Evolutionary conservation across 2,888 invertebrate genomes (phyloP).

Genomic region (Cremastinae sp.): DNA sequence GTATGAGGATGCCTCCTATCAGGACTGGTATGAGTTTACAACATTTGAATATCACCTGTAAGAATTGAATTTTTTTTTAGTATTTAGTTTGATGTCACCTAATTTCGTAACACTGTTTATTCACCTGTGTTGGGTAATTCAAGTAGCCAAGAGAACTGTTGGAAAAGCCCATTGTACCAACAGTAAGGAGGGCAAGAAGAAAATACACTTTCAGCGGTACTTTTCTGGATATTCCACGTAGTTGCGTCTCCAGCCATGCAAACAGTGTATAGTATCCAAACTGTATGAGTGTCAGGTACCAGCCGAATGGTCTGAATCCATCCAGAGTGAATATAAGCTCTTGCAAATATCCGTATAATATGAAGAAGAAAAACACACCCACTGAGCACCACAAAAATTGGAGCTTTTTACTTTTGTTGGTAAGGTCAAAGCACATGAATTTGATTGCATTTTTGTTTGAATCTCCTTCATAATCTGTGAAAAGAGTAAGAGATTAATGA

Average conservation of each 20-base stretch:
- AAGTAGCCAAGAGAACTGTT: conserved; percentile 96
- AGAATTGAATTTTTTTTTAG: conserved; percentile 4
- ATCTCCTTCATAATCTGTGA: conserved; percentile 11
- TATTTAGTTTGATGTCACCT: background rate
- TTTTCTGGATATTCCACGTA: conserved; percentile 84
- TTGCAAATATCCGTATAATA: conserved; percentile 92
- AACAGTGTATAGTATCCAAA: conserved; percentile 92
- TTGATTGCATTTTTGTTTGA: conserved; percentile 78
- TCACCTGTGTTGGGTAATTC: conserved; percentile 95
- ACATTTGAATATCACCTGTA: conserved; percentile 94
- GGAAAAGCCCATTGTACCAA: conserved; percentile 97
- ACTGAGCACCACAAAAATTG: conserved; percentile 89
- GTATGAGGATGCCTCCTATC: conserved; percentile 95
- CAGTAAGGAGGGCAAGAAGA: conserved; percentile 91
- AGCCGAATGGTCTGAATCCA: conserved; percentile 93
- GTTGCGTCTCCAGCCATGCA: conserved; percentile 87
- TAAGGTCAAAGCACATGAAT: conserved; percentile 88
- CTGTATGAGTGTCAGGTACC: conserved; percentile 95
- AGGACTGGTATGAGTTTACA: conserved; percentile 98
- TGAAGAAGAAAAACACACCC: conserved; percentile 92
- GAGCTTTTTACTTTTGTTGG: conserved; percentile 83
- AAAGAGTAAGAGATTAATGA: background rate
- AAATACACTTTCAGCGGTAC: conserved; percentile 92
- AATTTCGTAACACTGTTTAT: conserved; percentile 14
- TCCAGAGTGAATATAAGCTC: conserved; percentile 95